phyloP scores from a whole-genome alignment of 2,797 vertebrate genomes.

The Anabacerthia variegaticeps region DNA sequence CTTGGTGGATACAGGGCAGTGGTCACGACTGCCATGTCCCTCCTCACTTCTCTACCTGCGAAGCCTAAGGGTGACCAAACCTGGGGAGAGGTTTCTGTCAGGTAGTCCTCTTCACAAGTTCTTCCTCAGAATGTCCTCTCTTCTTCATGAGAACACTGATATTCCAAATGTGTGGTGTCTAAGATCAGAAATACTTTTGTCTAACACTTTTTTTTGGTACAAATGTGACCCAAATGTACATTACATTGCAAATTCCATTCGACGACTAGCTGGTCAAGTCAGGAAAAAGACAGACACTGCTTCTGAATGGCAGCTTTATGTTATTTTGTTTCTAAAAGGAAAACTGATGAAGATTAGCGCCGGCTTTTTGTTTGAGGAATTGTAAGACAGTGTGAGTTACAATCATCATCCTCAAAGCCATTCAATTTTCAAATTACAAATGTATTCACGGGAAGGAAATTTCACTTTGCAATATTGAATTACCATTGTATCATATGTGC shows the following conservation, averaged over 20 bases:
- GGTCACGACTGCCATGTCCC: accelerated
- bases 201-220: neutral
- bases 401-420: constrained; percentile 6
- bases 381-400: neutral
- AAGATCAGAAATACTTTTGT: neutral
- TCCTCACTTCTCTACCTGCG: neutral
- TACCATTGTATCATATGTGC: constrained; percentile 7
- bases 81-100: neutral
- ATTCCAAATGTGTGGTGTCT: neutral
- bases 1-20: neutral
- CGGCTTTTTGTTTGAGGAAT: neutral
- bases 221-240: neutral
- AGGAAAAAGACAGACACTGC: neutral
- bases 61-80: neutral
- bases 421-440: constrained; percentile 48
- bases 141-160: neutral
- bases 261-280: neutral
- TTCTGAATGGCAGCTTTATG: neutral
- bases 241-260: neutral
- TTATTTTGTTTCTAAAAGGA: neutral
- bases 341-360: neutral
- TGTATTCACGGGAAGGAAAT: constrained; percentile 25
- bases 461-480: constrained; percentile 39
- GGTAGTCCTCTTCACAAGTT: neutral
- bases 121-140: neutral